These are phyloP conservation scores for Anguilla rostrata DNA, from an alignment of 2,113 vertebrate species.

Conservation along the genomic window DNA sequence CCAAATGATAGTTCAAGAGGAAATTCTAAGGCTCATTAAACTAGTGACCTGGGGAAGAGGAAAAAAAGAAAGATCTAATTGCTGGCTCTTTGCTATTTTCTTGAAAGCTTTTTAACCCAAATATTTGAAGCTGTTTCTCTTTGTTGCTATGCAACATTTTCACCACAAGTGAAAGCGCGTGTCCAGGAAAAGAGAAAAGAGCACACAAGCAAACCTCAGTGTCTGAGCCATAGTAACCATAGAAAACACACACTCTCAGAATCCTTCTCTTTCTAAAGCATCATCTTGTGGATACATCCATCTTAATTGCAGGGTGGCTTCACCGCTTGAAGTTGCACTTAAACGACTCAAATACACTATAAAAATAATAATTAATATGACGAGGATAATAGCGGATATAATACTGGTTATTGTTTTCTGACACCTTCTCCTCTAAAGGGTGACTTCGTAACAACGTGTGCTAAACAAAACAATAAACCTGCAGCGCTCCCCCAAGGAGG, in stretches of 20 bases:
- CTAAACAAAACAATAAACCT: no score
- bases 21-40: constrained; percentile 57
- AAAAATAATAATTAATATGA: not conserved
- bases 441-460: not conserved
- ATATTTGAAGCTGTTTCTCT: constrained; percentile 74
- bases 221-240: constrained; percentile 50
- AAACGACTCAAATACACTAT: not conserved
- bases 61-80: constrained; percentile 70
- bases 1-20: constrained; percentile 57
- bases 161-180: constrained; percentile 65
- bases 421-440: not conserved
- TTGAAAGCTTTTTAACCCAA: constrained; percentile 68
- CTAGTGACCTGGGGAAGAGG: constrained; percentile 60
- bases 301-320: not conserved
- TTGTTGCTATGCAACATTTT: constrained; percentile 74
- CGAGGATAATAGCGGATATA: not conserved
- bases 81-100: constrained; percentile 68
- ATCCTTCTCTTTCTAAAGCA: not conserved
- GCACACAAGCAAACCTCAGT: constrained; percentile 45
- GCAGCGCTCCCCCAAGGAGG: not conserved
- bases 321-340: not conserved
- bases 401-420: not conserved
- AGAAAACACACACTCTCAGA: not conserved
- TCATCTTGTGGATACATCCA: not conserved
- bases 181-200: constrained; percentile 43